These are phyloP conservation scores for Lepidurus apus DNA, from an alignment of 1,140 invertebrate species.

Conservation along the genomic window DNA sequence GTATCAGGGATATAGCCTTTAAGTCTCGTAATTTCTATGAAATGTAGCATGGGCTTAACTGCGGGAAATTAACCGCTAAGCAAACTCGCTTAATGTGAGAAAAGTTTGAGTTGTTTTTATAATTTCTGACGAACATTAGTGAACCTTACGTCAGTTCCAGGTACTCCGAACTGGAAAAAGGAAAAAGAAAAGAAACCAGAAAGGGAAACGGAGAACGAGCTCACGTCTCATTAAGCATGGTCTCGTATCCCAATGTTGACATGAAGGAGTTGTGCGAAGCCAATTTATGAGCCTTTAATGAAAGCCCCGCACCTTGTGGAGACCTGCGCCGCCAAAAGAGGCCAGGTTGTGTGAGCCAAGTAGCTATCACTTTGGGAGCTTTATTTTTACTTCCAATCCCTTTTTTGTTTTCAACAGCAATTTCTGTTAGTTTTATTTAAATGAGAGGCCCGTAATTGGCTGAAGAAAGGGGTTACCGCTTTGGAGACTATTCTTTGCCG, in stretches of 20 bases:
- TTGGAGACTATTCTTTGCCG: not conserved
- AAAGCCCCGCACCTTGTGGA: slow-evolving; percentile 20
- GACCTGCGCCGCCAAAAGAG: slow-evolving; percentile 4
- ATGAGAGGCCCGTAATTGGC: slow-evolving; percentile 13
- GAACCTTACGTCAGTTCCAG: not conserved
- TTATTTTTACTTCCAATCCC: not conserved
- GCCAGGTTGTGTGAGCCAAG: slow-evolving; percentile 1
- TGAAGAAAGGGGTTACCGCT: slow-evolving; percentile 9
- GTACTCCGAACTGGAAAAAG: not conserved
- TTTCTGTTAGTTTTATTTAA: slow-evolving; percentile 22
- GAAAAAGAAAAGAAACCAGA: not conserved
- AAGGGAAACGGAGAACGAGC: slow-evolving; percentile 14
- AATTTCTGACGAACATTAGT: not conserved
- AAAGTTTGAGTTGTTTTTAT: not conserved
- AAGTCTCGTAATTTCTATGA: slow-evolving; percentile 9
- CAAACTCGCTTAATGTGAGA: slow-evolving; percentile 19
- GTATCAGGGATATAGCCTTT: not conserved
- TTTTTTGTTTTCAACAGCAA: not conserved
- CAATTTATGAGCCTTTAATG: slow-evolving; percentile 22
- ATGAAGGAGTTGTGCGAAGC: slow-evolving; percentile 18
- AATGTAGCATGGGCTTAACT: not conserved
- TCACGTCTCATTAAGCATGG: slow-evolving; percentile 19
- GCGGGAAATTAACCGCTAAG: slow-evolving; percentile 14
- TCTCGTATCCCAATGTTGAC: slow-evolving; percentile 18
- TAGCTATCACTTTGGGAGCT: slow-evolving; percentile 5